phyloP scores from a whole-genome alignment of 92 coral and sea anemone species.

The Porites evermanni region DNA sequence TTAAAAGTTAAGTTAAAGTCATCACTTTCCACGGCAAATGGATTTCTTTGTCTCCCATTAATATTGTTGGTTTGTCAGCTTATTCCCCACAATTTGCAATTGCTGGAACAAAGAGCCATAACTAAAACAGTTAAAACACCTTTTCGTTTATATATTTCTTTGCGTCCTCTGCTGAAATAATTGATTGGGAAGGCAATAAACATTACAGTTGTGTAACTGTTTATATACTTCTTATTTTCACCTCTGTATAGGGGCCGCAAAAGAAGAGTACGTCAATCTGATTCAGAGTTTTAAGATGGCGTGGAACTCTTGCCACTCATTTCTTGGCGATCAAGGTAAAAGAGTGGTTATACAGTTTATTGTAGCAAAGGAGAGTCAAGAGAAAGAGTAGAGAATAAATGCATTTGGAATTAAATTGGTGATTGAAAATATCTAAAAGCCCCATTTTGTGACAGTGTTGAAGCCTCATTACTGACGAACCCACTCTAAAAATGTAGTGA shows the following conservation, averaged over 20 bases:
- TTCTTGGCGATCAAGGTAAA: slow-evolving; percentile 71
- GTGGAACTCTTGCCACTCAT: slow-evolving; percentile 78
- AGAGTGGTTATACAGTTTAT: neutral
- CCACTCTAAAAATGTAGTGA: neutral
- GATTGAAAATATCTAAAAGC: no score
- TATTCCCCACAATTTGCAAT: neutral
- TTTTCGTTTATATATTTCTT: no score
- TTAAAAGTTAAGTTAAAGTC: neutral
- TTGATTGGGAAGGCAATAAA: no score
- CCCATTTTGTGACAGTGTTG: neutral
- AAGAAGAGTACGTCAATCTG: slow-evolving; percentile 52
- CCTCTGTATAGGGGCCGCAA: slow-evolving; percentile 53
- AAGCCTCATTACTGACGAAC: neutral
- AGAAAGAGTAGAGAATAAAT: no score
- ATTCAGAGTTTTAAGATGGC: slow-evolving; percentile 78
- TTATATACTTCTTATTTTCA: neutral
- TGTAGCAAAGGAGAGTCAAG: neutral
- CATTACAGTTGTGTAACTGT: no score
- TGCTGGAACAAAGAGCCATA: neutral
- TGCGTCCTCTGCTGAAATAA: no score
- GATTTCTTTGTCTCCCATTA: neutral
- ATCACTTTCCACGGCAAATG: neutral
- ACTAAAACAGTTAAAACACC: neutral
- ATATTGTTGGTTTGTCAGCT: no score
- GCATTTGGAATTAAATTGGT: no score